Evolutionary conservation across 2,113 vertebrate species (phyloP), one percentile per base, ranked within the genome.

Genomic region (Sapajus apella): DNA sequence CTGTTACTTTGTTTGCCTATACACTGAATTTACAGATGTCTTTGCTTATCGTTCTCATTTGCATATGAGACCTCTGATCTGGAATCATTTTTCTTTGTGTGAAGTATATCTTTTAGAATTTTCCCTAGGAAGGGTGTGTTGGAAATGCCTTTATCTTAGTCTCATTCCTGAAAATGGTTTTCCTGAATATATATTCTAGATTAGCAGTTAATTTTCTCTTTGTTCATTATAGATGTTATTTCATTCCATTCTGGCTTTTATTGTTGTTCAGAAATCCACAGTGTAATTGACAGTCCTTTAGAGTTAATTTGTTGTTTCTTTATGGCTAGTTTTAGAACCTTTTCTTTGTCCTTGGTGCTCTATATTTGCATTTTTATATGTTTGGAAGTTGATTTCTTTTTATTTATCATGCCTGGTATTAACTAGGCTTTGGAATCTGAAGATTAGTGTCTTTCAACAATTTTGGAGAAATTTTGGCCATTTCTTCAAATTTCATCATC

Each of bases 171-270:
- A 91, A 96, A 72, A 30, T 95, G 43, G 16, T 45, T 79, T 87
- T 83, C 77, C 52, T 55, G 18, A 76, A 18, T 87, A 58, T 95
- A 45, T 61, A 80, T 84, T 94, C 64, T 89, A 3, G 70, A 75
- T 70, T 85, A 81, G 43, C 37, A 75, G 55, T 73, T 55, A 21
- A 86, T 79, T n/a, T 88, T 52, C 73, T 66, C 18, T 88, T 95
- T 88, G 27, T 21, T 94, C 40, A 58, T 85, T 89, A 58, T 68
- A 75, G 32, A 43, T 91, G 20, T 92, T 93, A 90, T 16, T 85
- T 10, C 30, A 32, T 82, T 91, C 32, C 94, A 8, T 79, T 92
- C 37, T 97, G 72, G 30, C 37, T 75, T 92, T 79, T 91, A 87
- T 47, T 91, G 88, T 27, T 84, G 37, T 88, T 91, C 23, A 75